Conservation (phyloP, 2,113 vertebrate genomes). For the Periophthalmodon schlosseri region DNA sequence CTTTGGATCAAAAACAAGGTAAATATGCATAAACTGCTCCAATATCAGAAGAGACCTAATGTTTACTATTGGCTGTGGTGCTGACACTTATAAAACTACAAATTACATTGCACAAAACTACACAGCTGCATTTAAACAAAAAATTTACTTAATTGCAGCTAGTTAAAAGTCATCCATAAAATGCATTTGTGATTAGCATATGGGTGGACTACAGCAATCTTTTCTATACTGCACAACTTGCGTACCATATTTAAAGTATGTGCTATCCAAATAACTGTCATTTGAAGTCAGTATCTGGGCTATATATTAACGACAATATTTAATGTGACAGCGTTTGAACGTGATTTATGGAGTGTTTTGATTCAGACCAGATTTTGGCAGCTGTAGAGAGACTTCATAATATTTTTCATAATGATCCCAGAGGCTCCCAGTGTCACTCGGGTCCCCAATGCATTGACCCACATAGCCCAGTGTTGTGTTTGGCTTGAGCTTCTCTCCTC, state of each 20-base stretch:
- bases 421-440: slow-evolving; percentile 49
- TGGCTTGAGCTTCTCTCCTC: slow-evolving; percentile 31
- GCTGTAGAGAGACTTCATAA: slow-evolving; percentile 2
- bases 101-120: too few species aligned
- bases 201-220: not conserved
- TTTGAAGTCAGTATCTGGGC: not conserved
- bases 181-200: too few species aligned
- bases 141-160: too few species aligned
- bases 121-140: too few species aligned
- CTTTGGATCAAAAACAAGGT: too few species aligned
- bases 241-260: not conserved
- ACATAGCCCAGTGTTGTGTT: slow-evolving; percentile 45
- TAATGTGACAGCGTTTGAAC: not conserved
- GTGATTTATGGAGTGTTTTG: not conserved
- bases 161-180: too few species aligned
- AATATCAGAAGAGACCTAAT: too few species aligned
- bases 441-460: slow-evolving; percentile 45
- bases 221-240: not conserved
- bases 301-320: not conserved
- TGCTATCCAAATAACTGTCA: not conserved
- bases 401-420: slow-evolving; percentile 8
- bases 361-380: slow-evolving; percentile 2
- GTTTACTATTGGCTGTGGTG: too few species aligned
- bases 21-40: too few species aligned
- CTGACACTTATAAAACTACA: too few species aligned